Conservation (phyloP, 2,113 vertebrate genomes). For the Taxidea taxus region DNA sequence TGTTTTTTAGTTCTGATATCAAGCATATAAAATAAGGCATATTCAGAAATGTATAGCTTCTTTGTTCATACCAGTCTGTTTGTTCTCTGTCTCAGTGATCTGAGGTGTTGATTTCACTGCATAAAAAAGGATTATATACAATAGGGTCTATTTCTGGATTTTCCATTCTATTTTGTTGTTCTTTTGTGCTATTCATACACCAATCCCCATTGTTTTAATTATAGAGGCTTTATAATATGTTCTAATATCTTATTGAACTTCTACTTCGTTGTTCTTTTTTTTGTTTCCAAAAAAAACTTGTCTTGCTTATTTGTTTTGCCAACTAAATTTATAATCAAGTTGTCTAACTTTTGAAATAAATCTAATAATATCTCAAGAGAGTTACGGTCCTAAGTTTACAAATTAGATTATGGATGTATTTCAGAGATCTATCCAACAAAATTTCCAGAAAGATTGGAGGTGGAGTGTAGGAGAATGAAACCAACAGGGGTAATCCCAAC, state of each 20-base stretch:
- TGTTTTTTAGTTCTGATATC: not conserved
- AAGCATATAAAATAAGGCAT: not conserved
- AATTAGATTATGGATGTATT: not conserved
- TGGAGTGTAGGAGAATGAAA: not conserved
- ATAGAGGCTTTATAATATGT: not conserved
- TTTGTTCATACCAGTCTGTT: not conserved
- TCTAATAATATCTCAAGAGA: not conserved
- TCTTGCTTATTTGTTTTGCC: not conserved
- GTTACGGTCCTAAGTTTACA: not conserved
- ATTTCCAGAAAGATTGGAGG: not conserved
- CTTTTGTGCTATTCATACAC: not conserved
- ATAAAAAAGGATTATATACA: not conserved
- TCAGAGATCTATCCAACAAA: not conserved
- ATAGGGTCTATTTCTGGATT: not conserved
- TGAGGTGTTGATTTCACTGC: not conserved
- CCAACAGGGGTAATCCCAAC: not conserved
- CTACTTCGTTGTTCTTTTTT: not conserved
- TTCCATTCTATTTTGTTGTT: not conserved
- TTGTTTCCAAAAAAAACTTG: not conserved
- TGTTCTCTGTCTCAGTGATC: not conserved
- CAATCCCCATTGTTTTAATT: not conserved
- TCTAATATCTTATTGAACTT: not conserved
- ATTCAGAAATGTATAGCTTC: not conserved
- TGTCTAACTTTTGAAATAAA: not conserved
- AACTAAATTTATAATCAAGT: not conserved